Evolutionary conservation across 1,140 invertebrate species (phyloP), one percentile per base, ranked within the genome.

Genomic region (Aphaenogaster rudis): DNA sequence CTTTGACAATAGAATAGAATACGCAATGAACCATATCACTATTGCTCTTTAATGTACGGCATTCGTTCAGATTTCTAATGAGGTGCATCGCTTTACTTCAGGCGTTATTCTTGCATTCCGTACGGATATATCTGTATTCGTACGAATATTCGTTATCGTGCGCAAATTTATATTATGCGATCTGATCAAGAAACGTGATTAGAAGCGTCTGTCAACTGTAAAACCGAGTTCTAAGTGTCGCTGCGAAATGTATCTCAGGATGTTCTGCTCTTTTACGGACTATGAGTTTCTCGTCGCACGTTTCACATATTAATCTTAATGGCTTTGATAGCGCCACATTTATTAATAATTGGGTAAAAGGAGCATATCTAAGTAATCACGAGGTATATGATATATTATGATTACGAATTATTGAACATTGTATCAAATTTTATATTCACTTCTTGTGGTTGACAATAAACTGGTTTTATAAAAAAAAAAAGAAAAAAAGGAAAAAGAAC

Each of bases 401-500:
- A 93, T 94, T 94, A 93, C 93, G 88, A 91, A 92, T 93, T 93
- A 93, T 92, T 94, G 87, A 94, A 93, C 91, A 94, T 94, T 94
- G 91, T 94, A 94, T 94, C 89, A 94, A 94, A 93, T 94, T 94
- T 94, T 94, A 94, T 94, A 93, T 94, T 94, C 92, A 94, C 92
- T 94, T 94, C 91, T 93, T 94, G 93, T 94, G 93, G 91, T 94
- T 93, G 92, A 93, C 93, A 94, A 94, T 94, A 94, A 94, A 94
- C 91, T 93, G 91, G 92, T 94, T 94, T 94, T 94, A 92, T 94
- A 94, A 90, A 92, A 87, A 92, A 57, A 59, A 85, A 86, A 82
- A 88, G 63, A 87, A 74, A 71, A 67, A n/a, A 54, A 48, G 17
- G 48, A 76, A 21, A 59, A 77, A 64, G 36, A 50, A 64, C 11